These are phyloP conservation scores for Parnassius orleans DNA, from an alignment of 2,888 invertebrate species.

Conservation along the genomic window DNA sequence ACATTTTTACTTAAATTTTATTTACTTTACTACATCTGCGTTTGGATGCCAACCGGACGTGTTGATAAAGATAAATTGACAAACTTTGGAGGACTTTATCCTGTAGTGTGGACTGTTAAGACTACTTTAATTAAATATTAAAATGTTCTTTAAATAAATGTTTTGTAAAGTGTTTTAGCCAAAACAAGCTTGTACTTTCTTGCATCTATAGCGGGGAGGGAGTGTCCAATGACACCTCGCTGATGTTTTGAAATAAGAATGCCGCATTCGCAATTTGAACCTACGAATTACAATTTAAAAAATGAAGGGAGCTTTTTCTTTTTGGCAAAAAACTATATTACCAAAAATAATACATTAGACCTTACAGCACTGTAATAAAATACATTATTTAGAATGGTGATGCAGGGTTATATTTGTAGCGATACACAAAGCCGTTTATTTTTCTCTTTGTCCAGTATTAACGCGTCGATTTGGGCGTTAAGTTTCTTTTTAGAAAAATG, in stretches of 20 bases:
- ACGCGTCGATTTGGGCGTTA: slow-evolving; percentile 79
- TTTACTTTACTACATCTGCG: too few species aligned
- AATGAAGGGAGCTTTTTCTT: slow-evolving; percentile 69
- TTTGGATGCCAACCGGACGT: too few species aligned
- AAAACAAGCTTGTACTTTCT: slow-evolving; percentile 43
- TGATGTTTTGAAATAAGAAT: slow-evolving; percentile 80
- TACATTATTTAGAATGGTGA: slow-evolving; percentile 3
- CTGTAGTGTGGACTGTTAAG: too few species aligned
- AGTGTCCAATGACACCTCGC: slow-evolving; percentile 78
- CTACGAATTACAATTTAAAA: slow-evolving; percentile 78
- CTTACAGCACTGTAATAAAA: slow-evolving; percentile 33
- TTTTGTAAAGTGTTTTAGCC: not conserved
- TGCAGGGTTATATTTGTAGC: slow-evolving; percentile 41
- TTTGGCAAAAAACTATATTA: slow-evolving; percentile 41
- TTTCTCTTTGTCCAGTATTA: slow-evolving; percentile 75
- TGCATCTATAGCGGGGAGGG: slow-evolving; percentile 50
- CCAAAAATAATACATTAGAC: slow-evolving; percentile 22
- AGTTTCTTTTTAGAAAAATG: slow-evolving; percentile 78
- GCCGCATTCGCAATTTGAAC: slow-evolving; percentile 78
- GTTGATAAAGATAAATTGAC: too few species aligned
- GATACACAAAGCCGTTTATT: slow-evolving; percentile 79
- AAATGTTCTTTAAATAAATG: slow-evolving; percentile 9
- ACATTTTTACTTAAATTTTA: too few species aligned
- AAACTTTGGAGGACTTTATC: too few species aligned
- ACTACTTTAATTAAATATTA: too few species aligned